Evolutionary conservation across 2,888 invertebrate genomes (phyloP), one percentile per base, ranked within the genome.

Genomic region (Microplitis manilae): DNA sequence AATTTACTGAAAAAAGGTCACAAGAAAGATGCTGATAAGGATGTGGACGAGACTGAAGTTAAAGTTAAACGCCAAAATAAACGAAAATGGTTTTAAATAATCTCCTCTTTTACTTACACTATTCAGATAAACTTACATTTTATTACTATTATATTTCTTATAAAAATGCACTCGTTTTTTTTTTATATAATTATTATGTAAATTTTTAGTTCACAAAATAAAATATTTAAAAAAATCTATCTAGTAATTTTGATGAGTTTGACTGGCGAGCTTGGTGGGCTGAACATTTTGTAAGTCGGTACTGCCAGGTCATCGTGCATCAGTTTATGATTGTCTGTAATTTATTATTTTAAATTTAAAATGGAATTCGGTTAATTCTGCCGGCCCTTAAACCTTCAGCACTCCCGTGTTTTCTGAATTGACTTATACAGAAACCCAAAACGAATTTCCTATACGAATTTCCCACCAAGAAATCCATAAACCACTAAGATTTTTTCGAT

Each of bases 21-120:
- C 73, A 90, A 90, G 79, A 87, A 91, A 61, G 93, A 94, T 87
- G 91, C 91, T 38, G 93, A 93, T 86, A 93, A 93, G 88, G 93
- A 92, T 85, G 90, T 92, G 65, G 92, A 93, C 83, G 92, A 92
- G 83, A 88, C 90, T 82, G 92, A 92, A 85, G 81, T 87, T 41
- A 88, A 88, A 79, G 83, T 86, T 79, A 89, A 90, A 86, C 90
- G 91, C 83, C 90, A 91, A 85, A 90, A 87, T 80, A 92, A 92
- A 84, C 91, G 91, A 86, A 92, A 91, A 85, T 92, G 92, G 90
- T 91, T 91, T 85, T 89, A 83, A 88, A 79, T 68, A 71, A 70
- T 60, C 73, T 68, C 65, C 59, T 65, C 64, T 9, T 60, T 9
- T 65, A 40, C 67, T 39, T 50, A 74, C 67, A 68, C 59, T 65